Percentiles rank a stretch among this genome's conserved stretches.
Conservation (phyloP, 2,888 invertebrate genomes). For the Tanypteryx hageni region DNA sequence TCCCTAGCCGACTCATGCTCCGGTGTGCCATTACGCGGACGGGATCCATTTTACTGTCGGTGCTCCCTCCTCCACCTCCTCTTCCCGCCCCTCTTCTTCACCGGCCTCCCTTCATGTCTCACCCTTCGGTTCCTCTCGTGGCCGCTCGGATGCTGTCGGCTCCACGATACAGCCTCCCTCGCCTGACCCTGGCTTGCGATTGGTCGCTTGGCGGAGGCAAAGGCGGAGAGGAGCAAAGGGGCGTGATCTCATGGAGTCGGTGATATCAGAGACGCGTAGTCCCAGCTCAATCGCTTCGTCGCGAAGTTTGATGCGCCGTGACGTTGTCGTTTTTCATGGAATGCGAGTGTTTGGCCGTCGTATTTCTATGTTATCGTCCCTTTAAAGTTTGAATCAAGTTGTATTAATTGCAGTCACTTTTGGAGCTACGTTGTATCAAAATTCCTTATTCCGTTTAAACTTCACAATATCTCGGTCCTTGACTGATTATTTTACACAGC, state of each 20-base stretch:
- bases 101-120: neutral
- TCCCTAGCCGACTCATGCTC: conserved; percentile 21
- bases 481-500: too few species aligned
- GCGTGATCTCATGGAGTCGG: conserved; percentile 50
- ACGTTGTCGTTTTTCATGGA: neutral
- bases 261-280: conserved; percentile 28
- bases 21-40: conserved; percentile 59
- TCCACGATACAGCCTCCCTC: conserved; percentile 61
- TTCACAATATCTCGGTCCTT: too few species aligned
- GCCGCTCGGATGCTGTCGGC: conserved; percentile 51
- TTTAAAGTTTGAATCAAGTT: too few species aligned
- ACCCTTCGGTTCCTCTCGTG: conserved; percentile 17
- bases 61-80: neutral
- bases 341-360: too few species aligned
- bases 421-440: too few species aligned
- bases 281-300: conserved; percentile 8
- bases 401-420: too few species aligned
- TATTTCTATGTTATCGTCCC: too few species aligned
- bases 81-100: neutral
- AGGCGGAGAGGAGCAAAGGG: conserved; percentile 47
- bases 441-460: too few species aligned
- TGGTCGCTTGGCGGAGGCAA: neutral
- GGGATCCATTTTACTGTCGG: conserved; percentile 63
- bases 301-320: conserved; percentile 11
- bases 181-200: neutral